Base-by-base conservation (phyloP, 2,113 vertebrate genomes). In the Alosa alosa region DNA sequence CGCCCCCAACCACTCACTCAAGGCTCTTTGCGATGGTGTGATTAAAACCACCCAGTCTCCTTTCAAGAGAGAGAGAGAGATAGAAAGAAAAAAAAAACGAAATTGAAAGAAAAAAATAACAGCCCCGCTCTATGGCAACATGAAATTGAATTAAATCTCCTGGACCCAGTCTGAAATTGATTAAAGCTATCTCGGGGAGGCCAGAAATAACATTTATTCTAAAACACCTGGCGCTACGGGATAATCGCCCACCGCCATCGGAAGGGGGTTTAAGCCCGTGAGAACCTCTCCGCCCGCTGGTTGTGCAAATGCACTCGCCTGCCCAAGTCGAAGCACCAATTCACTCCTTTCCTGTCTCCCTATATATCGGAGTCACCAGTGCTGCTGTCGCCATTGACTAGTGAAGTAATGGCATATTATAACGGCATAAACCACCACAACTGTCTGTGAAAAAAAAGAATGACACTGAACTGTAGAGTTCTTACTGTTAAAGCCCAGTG, bases 141-240 rank as follows among this genome's bases (percentile, higher is more conserved):
- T 81, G 68, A 81, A 85, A 85, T 85, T 85, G 84, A 85, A 85
- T 85, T 85, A 78, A 85, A 85, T 85, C 84, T 85, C 84, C 46
- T 81, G 84, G 68, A 85, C 72, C 15, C 84, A 36, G 72, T 85
- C 68, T 85, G 68, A 75, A 85, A 85, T 85, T 85, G 84, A 85
- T 85, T 81, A 85, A 85, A 85, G 68, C 72, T 85, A 81, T 85
- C 84, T 78, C 6, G 46, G 46, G 44, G 68, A 85, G n/a, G 47
- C 84, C n/a, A 47, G 84, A 81, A 85, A 81, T 85, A 84, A 78
- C 83, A 81, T 81, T 49, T 81, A 81, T 55, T 85, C 72, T 85
- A 64, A 46, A 84, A 84, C 84, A 85, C 46, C 84, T 85, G 84
- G 68, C 47, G 41, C 68, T 44, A 46, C 31, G 78, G 72, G 45